Base-by-base conservation (phyloP, 2,888 invertebrate species). In the Graphium colonna region DNA sequence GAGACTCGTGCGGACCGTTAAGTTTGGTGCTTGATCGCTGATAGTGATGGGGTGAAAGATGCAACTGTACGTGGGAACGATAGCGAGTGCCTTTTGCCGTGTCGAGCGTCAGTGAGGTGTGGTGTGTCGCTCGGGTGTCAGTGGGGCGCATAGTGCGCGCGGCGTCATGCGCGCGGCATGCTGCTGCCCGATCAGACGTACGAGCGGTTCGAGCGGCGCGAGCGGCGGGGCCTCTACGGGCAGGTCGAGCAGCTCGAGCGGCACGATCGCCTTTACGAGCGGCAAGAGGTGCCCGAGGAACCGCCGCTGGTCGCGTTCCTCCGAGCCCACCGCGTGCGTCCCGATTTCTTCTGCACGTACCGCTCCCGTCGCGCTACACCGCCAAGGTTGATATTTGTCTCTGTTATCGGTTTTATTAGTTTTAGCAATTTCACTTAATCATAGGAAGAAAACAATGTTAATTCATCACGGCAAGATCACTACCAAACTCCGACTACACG, bases 161-260 rank as follows among this genome's bases (percentile, higher is more conserved):
- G 52, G 58, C 60, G 67, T 61, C 64, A 65, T 63, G 71, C 67
- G 60, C 56, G 67, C 65, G 73, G 55, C 97, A 98, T 91, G 94
- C 91, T 95, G 88, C 91, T 94, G 85, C 94, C 95, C 67, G 95
- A 95, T 89, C 94, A 95, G 90, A 95, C 94, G 69, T 95, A 95
- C 90, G 95, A 94, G 87, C 91, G 57, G 80, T 63, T 91, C 90
- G 92, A 77, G 87, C 90, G 55, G 43, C 46, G 53, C 53, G 46
- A 12, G 21, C 92, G 92, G 63, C 92, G 92, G 79, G 91, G 92
- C 78, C 63, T 82, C 82, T 82, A 90, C 54, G 38, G 15, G 43
- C 48, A 16, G 17, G 21, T 5, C 80, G 91, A 92, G 79, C 63
- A 82, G 82, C 83, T 90, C 54, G 38, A 26, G 43, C 48, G 16